phyloP scores from a whole-genome alignment of 2,888 invertebrate species.

The Leptopilina myrica region DNA sequence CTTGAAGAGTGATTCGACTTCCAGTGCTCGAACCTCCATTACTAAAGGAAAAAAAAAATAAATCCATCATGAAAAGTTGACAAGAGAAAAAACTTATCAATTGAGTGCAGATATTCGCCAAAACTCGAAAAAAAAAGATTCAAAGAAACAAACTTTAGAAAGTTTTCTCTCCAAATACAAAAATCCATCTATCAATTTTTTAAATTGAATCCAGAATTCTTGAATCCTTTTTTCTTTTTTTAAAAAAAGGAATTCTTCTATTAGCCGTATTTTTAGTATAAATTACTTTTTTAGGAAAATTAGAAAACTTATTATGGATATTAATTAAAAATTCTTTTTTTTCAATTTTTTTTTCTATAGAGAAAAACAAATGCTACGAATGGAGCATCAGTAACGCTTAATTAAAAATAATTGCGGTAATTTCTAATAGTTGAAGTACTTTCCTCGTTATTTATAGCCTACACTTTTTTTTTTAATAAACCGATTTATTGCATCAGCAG shows the following conservation, averaged over 20 bases:
- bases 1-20: slow-evolving; percentile 70
- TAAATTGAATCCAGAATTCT: background rate
- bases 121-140: background rate
- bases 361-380: background rate
- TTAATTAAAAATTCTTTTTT: background rate
- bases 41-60: slow-evolving; percentile 53
- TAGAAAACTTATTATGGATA: background rate
- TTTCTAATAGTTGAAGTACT: background rate
- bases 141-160: background rate
- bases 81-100: background rate
- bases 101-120: background rate
- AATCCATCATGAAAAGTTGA: slow-evolving; percentile 14
- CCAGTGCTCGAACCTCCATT: slow-evolving; percentile 64
- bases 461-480: slow-evolving; percentile 20
- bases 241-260: background rate
- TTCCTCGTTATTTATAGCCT: slow-evolving; percentile 18
- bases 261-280: too few species aligned
- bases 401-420: slow-evolving; percentile 28
- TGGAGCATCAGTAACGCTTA: slow-evolving; percentile 1
- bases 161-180: background rate
- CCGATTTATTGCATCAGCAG: slow-evolving; percentile 12
- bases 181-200: background rate
- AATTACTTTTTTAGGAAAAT: too few species aligned
- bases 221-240: background rate
- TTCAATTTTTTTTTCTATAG: background rate